A percentile compares a stretch with the other conserved stretches of the same genome.
Evolutionary conservation across 2,888 invertebrate genomes (phyloP).

Genomic region (Timema podura): DNA sequence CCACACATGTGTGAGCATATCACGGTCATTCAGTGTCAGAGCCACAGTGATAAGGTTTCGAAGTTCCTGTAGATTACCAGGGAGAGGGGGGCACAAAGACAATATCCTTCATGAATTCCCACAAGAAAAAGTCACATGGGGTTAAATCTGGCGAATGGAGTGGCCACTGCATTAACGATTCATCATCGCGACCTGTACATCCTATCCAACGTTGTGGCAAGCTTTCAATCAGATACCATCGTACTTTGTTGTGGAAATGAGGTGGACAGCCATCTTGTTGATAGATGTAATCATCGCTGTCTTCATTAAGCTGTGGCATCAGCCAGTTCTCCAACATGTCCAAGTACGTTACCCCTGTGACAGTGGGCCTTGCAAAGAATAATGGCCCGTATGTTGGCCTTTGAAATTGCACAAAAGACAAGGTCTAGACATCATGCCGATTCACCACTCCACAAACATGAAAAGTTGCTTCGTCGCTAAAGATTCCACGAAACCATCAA

Average conservation of each 20-base stretch:
- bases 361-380: not conserved
- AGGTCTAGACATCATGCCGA: not conserved
- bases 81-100: slow-evolving; percentile 2
- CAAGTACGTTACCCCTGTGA: not conserved
- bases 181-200: not conserved
- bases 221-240: not conserved
- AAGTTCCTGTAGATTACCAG: not conserved
- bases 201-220: not conserved
- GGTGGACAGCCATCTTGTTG: not conserved
- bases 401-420: not conserved
- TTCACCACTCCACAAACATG: slow-evolving; percentile 15
- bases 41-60: not conserved
- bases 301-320: not conserved
- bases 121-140: slow-evolving; percentile 7
- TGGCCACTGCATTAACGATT: not conserved
- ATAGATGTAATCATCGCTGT: slow-evolving; percentile 1
- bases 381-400: not conserved
- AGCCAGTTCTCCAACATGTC: slow-evolving; percentile 7
- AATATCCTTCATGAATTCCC: slow-evolving; percentile 1
- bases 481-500: not conserved
- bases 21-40: not conserved
- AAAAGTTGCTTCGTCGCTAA: slow-evolving; percentile 4
- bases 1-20: not conserved
- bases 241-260: not conserved
- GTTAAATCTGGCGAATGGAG: not conserved